Percentiles rank a stretch among this genome's conserved stretches.
phyloP scores from a whole-genome alignment of 35 echinoderm and acorn worm species.

The Anneissia japonica region DNA sequence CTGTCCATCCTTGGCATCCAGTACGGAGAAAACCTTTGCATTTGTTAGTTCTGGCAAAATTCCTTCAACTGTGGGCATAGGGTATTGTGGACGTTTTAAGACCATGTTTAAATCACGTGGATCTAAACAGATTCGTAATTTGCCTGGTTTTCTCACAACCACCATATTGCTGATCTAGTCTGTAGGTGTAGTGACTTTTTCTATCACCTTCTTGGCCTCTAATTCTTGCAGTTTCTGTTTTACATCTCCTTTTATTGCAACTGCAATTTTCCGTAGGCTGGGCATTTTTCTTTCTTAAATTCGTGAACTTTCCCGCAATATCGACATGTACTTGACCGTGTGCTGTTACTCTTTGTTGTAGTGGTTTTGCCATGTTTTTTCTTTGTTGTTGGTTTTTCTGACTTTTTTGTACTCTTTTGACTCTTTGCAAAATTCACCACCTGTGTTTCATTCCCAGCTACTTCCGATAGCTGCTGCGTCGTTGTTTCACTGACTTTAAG shows the following conservation, averaged over 20 bases:
- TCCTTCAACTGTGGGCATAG: conserved; percentile 23
- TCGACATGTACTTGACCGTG: background rate
- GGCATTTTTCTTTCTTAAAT: conserved; percentile 11
- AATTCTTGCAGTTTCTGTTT: no score
- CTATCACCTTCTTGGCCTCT: no score
- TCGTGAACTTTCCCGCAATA: conserved; percentile 32
- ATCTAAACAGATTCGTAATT: conserved; percentile 18
- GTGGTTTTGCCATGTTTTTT: background rate
- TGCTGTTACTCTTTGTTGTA: background rate
- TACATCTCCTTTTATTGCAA: background rate
- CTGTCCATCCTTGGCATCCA: conserved; percentile 38
- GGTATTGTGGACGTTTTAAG: conserved; percentile 31
- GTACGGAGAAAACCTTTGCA: conserved; percentile 39
- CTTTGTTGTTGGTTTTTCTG: background rate
- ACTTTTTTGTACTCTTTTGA: no score
- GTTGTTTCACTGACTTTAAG: conserved; percentile 22
- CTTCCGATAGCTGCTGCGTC: background rate
- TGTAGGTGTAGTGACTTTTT: no score
- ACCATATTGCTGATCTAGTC: background rate
- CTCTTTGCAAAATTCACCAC: no score
- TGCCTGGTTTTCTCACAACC: background rate
- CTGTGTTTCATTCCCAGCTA: no score
- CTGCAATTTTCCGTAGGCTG: conserved; percentile 6
- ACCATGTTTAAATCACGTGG: conserved; percentile 36
- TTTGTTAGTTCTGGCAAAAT: conserved; percentile 34